Conservation (phyloP, 2,888 invertebrate species). For the Dryobota labecula region DNA sequence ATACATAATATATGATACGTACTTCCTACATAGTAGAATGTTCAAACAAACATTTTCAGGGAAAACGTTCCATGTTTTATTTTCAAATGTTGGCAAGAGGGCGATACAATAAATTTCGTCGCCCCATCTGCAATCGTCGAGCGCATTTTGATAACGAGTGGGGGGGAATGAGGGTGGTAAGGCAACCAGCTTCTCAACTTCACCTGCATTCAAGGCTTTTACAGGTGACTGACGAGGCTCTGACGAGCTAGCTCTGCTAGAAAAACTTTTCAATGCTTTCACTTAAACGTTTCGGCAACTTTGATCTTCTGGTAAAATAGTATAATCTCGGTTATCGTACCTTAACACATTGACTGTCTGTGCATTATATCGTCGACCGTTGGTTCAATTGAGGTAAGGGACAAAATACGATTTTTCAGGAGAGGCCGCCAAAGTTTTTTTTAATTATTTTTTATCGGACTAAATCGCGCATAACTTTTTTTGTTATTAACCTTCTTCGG, state of each 20-base stretch:
- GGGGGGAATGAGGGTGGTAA: neutral
- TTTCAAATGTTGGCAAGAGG: conserved; percentile 53
- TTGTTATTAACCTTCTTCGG: no score
- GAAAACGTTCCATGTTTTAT: conserved; percentile 53
- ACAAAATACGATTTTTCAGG: no score
- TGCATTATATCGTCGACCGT: no score
- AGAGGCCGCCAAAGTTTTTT: no score
- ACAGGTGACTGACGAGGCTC: conserved; percentile 43
- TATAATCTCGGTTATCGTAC: neutral
- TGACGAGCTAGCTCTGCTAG: conserved; percentile 27
- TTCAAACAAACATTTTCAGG: conserved; percentile 41
- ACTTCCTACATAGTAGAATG: conserved; percentile 23
- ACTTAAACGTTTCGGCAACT: neutral
- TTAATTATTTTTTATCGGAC: no score
- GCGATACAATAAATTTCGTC: conserved; percentile 52
- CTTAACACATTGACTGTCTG: no score
- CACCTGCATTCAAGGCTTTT: conserved; percentile 50
- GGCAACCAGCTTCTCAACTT: conserved; percentile 27
- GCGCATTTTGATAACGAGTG: conserved; percentile 53
- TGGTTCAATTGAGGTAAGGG: no score
- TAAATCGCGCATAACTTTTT: no score
- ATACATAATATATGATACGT: conserved; percentile 43
- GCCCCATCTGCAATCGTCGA: conserved; percentile 58
- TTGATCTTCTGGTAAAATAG: neutral
- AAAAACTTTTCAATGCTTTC: conserved; percentile 31